Base-by-base conservation (phyloP, 2,888 invertebrate genomes). In the Orthosia gracilis region DNA sequence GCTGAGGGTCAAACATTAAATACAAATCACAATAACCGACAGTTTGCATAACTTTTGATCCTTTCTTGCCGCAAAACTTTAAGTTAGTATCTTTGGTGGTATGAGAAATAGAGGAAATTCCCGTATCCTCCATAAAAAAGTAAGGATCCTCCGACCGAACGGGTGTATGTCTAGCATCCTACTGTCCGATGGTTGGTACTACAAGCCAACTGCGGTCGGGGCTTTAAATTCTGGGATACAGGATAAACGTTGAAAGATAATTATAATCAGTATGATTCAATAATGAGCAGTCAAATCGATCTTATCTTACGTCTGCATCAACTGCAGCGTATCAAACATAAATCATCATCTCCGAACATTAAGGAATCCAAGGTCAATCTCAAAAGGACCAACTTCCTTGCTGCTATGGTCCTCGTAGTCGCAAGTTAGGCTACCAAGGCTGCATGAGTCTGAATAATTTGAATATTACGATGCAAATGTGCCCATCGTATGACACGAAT, bases 381-480 rank as follows among this genome's bases (percentile, higher is more conserved):
- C 71, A 80, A 78, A 87, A 78, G 52, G 75, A 69, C 55, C 69
- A 61, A 80, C 89, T 81, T 88, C 89, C 89, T 76, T 57, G 67
- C 18, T 3, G 26, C 65, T 83, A 76, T 80, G 79, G 88, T 76
- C 82, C 66, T 78, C 78, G 63, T 73, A 57, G 23, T 45, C 47
- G 70, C 62, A 82, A 80, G 47, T 87, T 85, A 80, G 85, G 76
- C 49, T 66, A 67, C 69, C 86, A 85, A 88, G 88, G 85, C 66
- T 79, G 13, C 11, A 17, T 57, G 13, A n/a, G 62, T 26, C 59
- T 75, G 76, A 55, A 70, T 82, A 82, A 84, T 83, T 87, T 84
- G 40, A 87, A 87, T 82, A 83, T 83, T 70, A 67, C n/a, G 55
- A 86, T 87, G 76, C 80, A 77, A 84, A 84, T 85, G 73, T n/a